Conservation (phyloP, 2,888 invertebrate species). For the Aphodius granarius region DNA sequence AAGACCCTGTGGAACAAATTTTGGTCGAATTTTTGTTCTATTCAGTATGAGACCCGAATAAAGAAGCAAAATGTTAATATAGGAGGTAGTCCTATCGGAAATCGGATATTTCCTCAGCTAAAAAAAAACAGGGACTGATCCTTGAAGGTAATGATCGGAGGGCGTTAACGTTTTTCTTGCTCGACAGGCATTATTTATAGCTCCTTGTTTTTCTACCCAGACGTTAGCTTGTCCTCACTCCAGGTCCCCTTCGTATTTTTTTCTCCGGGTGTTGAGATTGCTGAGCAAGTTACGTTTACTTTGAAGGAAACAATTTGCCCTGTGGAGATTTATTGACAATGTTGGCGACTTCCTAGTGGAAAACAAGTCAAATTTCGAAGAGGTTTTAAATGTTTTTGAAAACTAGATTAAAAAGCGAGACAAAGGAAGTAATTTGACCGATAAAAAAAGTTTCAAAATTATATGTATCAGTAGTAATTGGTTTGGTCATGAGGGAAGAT, state of each 20-base stretch:
- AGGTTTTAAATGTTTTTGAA: neutral
- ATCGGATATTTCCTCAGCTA: neutral
- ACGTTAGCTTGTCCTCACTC: neutral
- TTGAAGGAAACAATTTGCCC: neutral
- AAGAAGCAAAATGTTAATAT: neutral
- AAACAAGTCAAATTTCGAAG: neutral
- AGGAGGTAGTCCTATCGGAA: neutral
- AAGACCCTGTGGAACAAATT: too few relatives aligned
- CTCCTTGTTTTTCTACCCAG: neutral
- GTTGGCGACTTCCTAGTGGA: too few relatives aligned
- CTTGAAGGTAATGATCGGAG: neutral
- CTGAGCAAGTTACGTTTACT: neutral
- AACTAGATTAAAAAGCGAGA: too few relatives aligned
- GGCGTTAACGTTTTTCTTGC: neutral
- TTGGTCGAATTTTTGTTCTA: too few relatives aligned
- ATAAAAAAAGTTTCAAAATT: too few relatives aligned
- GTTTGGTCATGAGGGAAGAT: too few relatives aligned
- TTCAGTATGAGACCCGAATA: too few relatives aligned
- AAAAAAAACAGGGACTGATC: neutral
- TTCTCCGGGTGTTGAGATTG: neutral
- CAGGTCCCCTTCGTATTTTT: neutral
- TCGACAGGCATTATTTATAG: neutral
- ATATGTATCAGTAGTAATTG: too few relatives aligned
- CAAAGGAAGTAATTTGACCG: too few relatives aligned
- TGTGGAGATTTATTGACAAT: neutral